These are phyloP conservation scores for Origma solitaria DNA, from an alignment of 2,113 vertebrate species.

Conservation along the genomic window DNA sequence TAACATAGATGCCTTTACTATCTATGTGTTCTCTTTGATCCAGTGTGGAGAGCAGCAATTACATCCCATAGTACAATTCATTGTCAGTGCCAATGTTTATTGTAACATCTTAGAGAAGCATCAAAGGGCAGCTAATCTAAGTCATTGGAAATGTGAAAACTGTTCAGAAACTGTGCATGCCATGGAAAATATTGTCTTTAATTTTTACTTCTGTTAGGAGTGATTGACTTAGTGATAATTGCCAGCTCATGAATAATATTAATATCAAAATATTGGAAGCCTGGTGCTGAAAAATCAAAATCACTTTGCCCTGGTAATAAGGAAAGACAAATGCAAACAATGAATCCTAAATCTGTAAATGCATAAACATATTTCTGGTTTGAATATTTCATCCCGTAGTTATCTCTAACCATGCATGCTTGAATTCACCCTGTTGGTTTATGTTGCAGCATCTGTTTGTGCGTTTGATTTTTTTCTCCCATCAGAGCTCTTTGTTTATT, in stretches of 20 bases:
- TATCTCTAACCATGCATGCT: background rate
- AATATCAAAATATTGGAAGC: background rate
- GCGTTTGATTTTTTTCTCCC: background rate
- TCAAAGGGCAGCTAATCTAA: background rate
- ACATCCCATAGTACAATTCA: background rate
- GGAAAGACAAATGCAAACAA: conserved; percentile 11
- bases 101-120: background rate
- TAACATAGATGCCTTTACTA: background rate
- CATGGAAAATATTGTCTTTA: background rate
- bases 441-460: background rate
- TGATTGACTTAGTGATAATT: conserved; percentile 7
- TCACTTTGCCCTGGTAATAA: background rate
- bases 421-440: background rate
- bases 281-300: conserved; percentile 22
- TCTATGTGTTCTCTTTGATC: background rate
- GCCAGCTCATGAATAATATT: conserved; percentile 65
- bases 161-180: background rate
- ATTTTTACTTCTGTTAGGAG: background rate
- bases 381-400: background rate
- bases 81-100: background rate
- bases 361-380: conserved; percentile 3
- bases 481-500: background rate
- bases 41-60: background rate
- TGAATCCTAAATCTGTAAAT: conserved; percentile 71
- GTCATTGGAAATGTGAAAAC: background rate